Evolutionary conservation across 2,888 invertebrate species (phyloP), one percentile per base, ranked within the genome.

Genomic region (Glaucopsyche alexis): DNA sequence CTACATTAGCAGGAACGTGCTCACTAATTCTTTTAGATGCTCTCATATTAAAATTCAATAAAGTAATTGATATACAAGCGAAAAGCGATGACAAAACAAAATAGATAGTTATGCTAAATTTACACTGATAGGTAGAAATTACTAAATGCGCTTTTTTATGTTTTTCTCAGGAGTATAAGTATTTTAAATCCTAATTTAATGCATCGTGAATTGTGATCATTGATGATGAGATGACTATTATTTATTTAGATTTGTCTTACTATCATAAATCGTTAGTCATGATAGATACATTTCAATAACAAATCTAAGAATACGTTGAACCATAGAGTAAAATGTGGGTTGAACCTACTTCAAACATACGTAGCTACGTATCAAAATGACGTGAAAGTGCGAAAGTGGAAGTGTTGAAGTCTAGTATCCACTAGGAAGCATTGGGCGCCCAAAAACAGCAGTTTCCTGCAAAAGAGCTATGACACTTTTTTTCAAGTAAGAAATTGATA

Each of bases 361-460:
- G n/a, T n/a, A n/a, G n/a, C n/a, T 42, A 19, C 19, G 29, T 60
- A 60, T 38, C 29, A 60, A 13, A 60, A 60, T 60, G 29, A 29
- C 29, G 60, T 60, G 60, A 60, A 60, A 60, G 60, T 38, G 55
- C 16, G 16, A 55, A 3, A 60, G 60, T 60, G 14, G 60, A 38
- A 60, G 60, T 60, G 29, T 29, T 47, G 47, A 13, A 47, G 47
- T 1, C 13, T 11, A 13, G 47, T 11, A 47, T 47, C 11, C 47
- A 13, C 13, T 9, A 13, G 47, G 47, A 9, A 11, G 9, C 47
- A 47, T 47, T 47, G 7, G 47, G 1, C 47, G 47, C 11, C 7
- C 3, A 8, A 42, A 7, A 42, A 29, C 29, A 29, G 29, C 29
- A 3, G 29, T 29, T 29, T 29, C 29, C 29, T 29, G 0, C 29